Evolutionary conservation across 2,797 vertebrate genomes (phyloP).

Genomic region (Euphonia xanthogaster): DNA sequence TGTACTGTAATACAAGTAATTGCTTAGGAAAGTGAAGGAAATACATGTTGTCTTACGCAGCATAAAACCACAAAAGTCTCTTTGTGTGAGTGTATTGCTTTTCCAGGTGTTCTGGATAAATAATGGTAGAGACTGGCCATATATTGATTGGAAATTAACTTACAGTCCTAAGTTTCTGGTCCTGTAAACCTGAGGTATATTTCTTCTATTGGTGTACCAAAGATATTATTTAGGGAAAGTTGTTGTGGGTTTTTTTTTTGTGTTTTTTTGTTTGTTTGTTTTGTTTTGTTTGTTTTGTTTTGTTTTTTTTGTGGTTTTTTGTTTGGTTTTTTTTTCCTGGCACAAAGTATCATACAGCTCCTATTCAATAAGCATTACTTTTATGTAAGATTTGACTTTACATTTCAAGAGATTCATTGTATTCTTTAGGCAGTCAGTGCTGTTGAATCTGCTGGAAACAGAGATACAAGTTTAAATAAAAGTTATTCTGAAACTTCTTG

Average conservation of each 20-base stretch:
- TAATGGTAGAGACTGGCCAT: neutral
- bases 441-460: conserved; percentile 29
- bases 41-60: neutral
- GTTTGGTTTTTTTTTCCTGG: neutral
- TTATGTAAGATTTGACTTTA: neutral
- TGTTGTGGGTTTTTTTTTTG: too few species aligned
- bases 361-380: neutral
- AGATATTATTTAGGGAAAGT: neutral
- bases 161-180: neutral
- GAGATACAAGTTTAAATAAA: conserved; percentile 48
- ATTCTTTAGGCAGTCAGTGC: conserved; percentile 25
- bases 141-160: neutral
- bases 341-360: neutral
- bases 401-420: neutral
- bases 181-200: neutral
- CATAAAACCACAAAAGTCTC: neutral
- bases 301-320: too few species aligned
- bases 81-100: neutral
- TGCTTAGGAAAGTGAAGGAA: neutral
- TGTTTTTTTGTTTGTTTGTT: too few species aligned
- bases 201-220: neutral
- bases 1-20: neutral
- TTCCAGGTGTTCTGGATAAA: neutral
- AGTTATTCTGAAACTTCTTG: conserved; percentile 8
- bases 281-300: too few species aligned